Conservation (phyloP, 2,888 invertebrate genomes). For the Hyles lineata region DNA sequence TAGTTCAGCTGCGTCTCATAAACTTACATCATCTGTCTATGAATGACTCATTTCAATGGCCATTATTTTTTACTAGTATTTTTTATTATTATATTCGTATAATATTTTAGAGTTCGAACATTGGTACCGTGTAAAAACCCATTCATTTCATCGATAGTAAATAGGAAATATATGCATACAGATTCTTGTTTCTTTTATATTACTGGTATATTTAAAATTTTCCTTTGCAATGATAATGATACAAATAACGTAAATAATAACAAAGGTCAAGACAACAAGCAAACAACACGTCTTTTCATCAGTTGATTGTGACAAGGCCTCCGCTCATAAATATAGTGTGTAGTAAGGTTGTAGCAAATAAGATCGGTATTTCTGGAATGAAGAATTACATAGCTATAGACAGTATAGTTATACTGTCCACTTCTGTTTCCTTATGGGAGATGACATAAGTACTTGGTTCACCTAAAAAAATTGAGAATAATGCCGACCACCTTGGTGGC, state of each 20-base stretch:
- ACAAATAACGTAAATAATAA: background rate
- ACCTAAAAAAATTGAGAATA: too few species aligned
- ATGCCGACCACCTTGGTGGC: too few species aligned
- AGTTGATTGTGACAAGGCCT: background rate
- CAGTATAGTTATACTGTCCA: too few species aligned
- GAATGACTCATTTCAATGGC: constrained; percentile 45
- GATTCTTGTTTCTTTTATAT: background rate
- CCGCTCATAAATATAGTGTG: too few species aligned
- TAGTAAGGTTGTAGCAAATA: too few species aligned
- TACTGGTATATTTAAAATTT: background rate
- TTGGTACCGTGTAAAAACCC: constrained; percentile 24
- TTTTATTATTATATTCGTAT: constrained; percentile 19
- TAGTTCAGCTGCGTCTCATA: constrained; percentile 42
- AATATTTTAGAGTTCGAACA: constrained; percentile 6
- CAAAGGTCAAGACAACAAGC: background rate
- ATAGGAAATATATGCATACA: constrained; percentile 20
- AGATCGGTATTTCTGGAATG: too few species aligned
- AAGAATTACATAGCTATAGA: too few species aligned
- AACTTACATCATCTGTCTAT: constrained; percentile 46
- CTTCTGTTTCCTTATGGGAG: too few species aligned
- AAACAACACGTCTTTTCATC: background rate
- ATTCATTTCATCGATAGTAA: constrained; percentile 21
- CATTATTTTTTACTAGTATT: constrained; percentile 44
- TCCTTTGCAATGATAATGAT: background rate
- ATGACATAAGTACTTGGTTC: too few species aligned